Evolutionary conservation across 2,888 invertebrate species (phyloP), one percentile per base, ranked within the genome.

Genomic region (Parnassius orleans): DNA sequence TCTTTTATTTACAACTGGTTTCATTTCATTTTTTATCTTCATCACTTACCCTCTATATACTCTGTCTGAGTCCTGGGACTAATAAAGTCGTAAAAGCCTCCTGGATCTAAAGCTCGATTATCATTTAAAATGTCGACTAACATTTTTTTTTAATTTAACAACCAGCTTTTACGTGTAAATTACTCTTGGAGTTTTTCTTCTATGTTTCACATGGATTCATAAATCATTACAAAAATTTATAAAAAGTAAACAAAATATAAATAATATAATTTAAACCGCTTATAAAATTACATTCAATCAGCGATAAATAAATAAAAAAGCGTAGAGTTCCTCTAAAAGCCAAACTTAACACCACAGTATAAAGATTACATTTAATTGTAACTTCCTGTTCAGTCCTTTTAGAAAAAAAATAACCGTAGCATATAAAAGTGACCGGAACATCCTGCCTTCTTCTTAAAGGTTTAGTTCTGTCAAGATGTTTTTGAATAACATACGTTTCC

Each of bases 391-490:
- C 7, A 47, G 11, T 15, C 41, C 9, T 56, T 44, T 53, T 48
- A 5, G 12, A 48, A 41, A 14, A n/a, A 52, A 56, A 61, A 48
- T 15, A 53, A 47, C 12, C 56, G 46, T 19, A 9, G 48, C 19
- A n/a, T 53, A 61, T 61, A 57, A 47, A 57, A 57, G 41, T 57
- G 47, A 41, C 41, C 10, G 19, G 61, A 33, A 43, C 42, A 24
- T 9, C 52, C n/a, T 10, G 7, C 19, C 15, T 14, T 51, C 46
- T 63, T 33, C 41, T 46, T 58, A 44, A 14, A 19, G 24, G 19
- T 10, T 58, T 54, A 63, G 53, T 63, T 44, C 11, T 15, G 51
- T 15, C 53, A 41, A 50, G 55, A 63, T 63, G 63, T 43, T 51
- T 46, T 54, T 33, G n/a, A 51, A 12, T n/a, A 14, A 19, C 63